Evolutionary conservation across 2,888 invertebrate species (phyloP), one percentile per base, ranked within the genome.

Genomic region (Pandemis cinnamomeana): DNA sequence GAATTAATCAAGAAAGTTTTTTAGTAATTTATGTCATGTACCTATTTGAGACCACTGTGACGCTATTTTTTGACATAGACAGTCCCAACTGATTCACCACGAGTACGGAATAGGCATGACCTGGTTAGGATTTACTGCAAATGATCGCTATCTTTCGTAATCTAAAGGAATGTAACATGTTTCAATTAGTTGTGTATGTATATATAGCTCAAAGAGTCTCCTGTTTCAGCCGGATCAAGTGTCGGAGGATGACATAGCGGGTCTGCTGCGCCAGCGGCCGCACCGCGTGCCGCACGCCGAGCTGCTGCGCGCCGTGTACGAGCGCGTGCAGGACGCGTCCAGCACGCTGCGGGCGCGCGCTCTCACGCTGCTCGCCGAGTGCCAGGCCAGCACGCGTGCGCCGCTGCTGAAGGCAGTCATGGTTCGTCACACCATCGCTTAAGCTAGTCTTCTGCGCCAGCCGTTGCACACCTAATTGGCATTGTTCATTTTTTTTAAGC

Each of bases 271-370:
- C 0, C 81, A 84, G 75, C 86, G 87, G 10, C 70, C 81, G 41
- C 91, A 90, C 79, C 85, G 84, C 2, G 88, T 89, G 51, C 85
- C 88, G 42, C 87, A 91, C 78, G 79, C 76, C 1, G 83, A 82
- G 42, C 84, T 95, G 8, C 80, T 96, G 75, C 92, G 91, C 15
- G 94, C 95, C 6, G 88, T 95, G 67, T 89, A 95, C 77, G 93
- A 93, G 62, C 92, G 95, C 58, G 95, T 94, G 71, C 81, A 89
- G 71, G 96, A 96, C 85, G 87, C 86, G 7, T 95, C 96, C 2
- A 93, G 95, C 78, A 90, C 95, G 77, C 94, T 97, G 58, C 92
- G 96, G 63, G 94, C 95, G 63, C 95, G 96, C 82, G 96, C 96
- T 4, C 92, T 96, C 77, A 84, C 90, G 5, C 89, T 95, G 11